phyloP scores from a whole-genome alignment of 1,140 invertebrate species.

The Nasonia vitripennis region DNA sequence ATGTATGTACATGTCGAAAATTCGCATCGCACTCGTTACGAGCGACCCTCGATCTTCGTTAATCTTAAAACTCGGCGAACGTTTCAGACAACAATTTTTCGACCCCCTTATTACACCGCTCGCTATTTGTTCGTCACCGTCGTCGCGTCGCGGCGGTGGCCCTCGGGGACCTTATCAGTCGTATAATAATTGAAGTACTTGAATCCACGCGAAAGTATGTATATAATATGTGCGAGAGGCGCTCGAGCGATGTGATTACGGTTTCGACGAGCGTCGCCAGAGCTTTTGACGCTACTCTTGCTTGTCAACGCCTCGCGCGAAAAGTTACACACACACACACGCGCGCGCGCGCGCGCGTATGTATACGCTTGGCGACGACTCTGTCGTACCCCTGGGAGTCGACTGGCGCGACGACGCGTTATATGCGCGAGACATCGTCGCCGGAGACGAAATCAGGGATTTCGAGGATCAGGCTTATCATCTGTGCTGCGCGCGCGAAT shows the following conservation, averaged over 20 bases:
- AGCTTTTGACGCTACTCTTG: slow-evolving; percentile 35
- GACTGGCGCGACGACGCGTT: slow-evolving; percentile 19
- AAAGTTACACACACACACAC: no score
- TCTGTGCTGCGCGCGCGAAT: not conserved
- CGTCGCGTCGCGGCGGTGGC: not conserved
- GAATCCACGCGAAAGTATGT: not conserved
- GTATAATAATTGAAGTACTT: slow-evolving; percentile 46
- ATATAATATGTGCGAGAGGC: not conserved
- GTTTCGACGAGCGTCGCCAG: slow-evolving; percentile 36
- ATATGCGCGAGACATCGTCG: not conserved
- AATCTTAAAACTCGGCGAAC: no score
- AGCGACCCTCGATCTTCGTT: not conserved
- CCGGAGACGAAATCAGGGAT: slow-evolving; percentile 41
- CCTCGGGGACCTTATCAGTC: slow-evolving; percentile 10
- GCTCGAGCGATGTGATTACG: slow-evolving; percentile 37
- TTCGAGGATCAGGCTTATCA: slow-evolving; percentile 32
- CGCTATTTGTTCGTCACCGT: no score
- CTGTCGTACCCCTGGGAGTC: not conserved
- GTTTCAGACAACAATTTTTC: no score
- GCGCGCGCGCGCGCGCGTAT: no score
- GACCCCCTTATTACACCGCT: no score
- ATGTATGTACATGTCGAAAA: no score
- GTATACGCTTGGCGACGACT: not conserved
- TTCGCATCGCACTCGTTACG: no score
- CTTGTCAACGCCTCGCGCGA: not conserved